Conservation (phyloP, 2,888 invertebrate genomes). For the Drosophila tanythrix region DNA sequence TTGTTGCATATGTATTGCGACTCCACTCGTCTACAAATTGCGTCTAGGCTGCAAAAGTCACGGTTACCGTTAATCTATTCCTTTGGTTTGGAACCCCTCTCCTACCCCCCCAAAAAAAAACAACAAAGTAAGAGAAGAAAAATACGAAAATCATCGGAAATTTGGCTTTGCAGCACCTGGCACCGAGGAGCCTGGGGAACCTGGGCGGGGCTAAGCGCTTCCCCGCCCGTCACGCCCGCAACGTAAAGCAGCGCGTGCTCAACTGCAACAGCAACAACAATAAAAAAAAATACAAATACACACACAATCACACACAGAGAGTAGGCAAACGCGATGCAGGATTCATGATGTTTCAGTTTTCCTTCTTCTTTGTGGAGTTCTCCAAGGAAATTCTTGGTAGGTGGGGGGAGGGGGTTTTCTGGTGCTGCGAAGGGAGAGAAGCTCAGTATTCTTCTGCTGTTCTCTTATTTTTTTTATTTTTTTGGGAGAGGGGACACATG, state of each 20-base stretch:
- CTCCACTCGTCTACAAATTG: slow-evolving; percentile 19
- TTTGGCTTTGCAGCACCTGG: slow-evolving; percentile 37
- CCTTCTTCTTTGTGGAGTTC: slow-evolving; percentile 16
- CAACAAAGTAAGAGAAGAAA: slow-evolving; percentile 12
- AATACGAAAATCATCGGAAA: slow-evolving; percentile 45
- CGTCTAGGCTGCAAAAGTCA: slow-evolving; percentile 13
- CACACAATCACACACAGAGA: slow-evolving; percentile 2
- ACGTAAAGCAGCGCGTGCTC: slow-evolving; percentile 72
- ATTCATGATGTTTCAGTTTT: slow-evolving; percentile 61
- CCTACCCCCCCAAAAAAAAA: not conserved
- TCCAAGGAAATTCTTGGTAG: not conserved
- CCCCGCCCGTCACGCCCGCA: slow-evolving; percentile 65
- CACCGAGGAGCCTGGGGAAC: not conserved
- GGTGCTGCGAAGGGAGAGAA: not conserved
- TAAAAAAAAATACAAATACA: slow-evolving; percentile 4
- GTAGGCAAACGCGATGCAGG: slow-evolving; percentile 43
- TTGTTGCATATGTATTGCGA: not conserved
- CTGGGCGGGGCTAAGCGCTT: not conserved
- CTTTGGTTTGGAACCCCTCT: not conserved
- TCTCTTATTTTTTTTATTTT: slow-evolving; percentile 11
- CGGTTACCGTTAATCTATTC: slow-evolving; percentile 12
- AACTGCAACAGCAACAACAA: slow-evolving; percentile 59
- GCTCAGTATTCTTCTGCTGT: slow-evolving; percentile 26
- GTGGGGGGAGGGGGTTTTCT: not conserved
- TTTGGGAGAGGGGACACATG: slow-evolving; percentile 44